Evolutionary conservation across 2,888 invertebrate genomes (phyloP).

Genomic region (Liodrosophila aerea): DNA sequence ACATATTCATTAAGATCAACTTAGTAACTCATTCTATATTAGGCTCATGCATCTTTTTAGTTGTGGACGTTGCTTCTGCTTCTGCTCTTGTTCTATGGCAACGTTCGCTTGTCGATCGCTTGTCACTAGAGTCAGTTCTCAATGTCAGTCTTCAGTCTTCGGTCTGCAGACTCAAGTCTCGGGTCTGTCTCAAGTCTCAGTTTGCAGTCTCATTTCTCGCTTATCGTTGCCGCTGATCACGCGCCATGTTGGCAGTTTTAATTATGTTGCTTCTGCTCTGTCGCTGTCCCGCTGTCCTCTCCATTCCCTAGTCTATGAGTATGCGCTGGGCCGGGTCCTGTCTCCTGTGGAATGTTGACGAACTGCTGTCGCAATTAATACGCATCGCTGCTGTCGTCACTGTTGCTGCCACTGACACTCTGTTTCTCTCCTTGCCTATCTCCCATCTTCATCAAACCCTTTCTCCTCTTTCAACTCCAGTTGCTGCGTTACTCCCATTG

Average conservation of each 20-base stretch:
- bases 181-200: slow-evolving; percentile 8
- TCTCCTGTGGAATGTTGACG: slow-evolving; percentile 65
- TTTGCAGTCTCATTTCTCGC: slow-evolving; percentile 36
- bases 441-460: too few relatives aligned
- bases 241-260: slow-evolving; percentile 75
- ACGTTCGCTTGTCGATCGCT: slow-evolving; percentile 33
- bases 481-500: slow-evolving; percentile 6
- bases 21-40: slow-evolving; percentile 45
- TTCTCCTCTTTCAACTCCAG: not conserved
- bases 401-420: slow-evolving; percentile 63
- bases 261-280: slow-evolving; percentile 60
- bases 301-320: not conserved
- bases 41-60: slow-evolving; percentile 5
- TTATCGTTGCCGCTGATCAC: slow-evolving; percentile 73
- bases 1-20: slow-evolving; percentile 48
- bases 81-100: not conserved
- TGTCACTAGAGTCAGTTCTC: slow-evolving; percentile 33
- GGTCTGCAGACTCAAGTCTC: not conserved
- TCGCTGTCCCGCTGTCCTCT: not conserved
- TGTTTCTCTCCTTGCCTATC: slow-evolving; percentile 5
- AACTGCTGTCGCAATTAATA: slow-evolving; percentile 76
- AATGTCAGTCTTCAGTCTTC: slow-evolving; percentile 11
- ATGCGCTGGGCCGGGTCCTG: slow-evolving; percentile 20
- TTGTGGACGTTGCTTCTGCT: not conserved
- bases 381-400: slow-evolving; percentile 59